These are phyloP conservation scores for Prionace glauca DNA, from an alignment of 2,797 vertebrate genomes.

Conservation along the genomic window DNA sequence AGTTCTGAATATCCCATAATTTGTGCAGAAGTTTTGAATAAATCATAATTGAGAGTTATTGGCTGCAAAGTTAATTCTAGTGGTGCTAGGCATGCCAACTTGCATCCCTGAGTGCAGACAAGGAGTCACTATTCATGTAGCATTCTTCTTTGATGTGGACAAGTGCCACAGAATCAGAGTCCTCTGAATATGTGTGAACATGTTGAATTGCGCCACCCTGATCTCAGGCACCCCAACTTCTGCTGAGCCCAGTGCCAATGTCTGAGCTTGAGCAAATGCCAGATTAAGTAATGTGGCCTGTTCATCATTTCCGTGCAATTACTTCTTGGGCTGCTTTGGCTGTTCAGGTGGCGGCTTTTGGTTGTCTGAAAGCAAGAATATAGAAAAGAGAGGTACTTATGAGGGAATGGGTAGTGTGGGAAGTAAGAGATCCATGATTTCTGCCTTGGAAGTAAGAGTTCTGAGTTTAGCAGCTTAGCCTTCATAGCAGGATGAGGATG, in stretches of 20 bases:
- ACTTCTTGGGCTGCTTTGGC: neutral
- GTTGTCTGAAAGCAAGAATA: neutral
- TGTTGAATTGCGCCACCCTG: no score
- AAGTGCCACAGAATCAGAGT: no score
- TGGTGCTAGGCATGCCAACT: no score
- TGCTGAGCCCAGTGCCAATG: no score
- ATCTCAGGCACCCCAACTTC: no score
- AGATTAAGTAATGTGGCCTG: neutral
- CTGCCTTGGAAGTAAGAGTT: no score
- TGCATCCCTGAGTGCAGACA: no score
- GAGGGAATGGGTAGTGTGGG: neutral
- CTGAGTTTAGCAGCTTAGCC: neutral
- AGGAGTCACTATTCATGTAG: no score
- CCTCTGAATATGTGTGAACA: no score
- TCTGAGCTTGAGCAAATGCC: neutral
- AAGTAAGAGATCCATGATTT: neutral
- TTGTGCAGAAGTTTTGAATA: neutral
- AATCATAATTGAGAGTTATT: neutral
- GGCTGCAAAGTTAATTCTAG: no score
- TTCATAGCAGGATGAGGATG: neutral
- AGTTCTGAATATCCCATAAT: neutral
- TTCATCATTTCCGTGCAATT: neutral
- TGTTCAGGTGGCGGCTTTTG: neutral
- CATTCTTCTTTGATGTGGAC: no score
- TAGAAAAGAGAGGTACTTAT: neutral